Base-by-base conservation (phyloP, 2,888 invertebrate species). In the Podotricha telesiphe region DNA sequence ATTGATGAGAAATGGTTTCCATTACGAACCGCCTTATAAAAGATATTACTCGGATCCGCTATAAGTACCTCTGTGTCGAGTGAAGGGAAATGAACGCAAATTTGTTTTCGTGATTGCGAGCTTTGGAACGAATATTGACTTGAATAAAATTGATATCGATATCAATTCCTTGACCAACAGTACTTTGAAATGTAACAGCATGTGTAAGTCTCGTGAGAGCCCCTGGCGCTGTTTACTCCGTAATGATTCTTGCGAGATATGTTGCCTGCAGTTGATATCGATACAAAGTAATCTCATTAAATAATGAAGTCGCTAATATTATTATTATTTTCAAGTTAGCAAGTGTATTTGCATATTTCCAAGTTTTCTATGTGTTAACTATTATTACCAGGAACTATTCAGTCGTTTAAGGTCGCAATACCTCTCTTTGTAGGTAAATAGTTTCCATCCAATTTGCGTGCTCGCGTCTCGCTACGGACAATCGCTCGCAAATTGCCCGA, bases 1-100 rank as follows among this genome's bases (percentile, higher is more conserved):
- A 93, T 92, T 93, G 93, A 93, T 92, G 92, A 91, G 93, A 93
- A 92, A 92, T 91, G 91, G 89, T 91, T 87, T 89, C 93, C 92
- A 93, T 93, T 92, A 92, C 89, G 86, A 84, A 86, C 89, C 86
- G 90, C 87, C 89, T 87, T 87, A 87, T 88, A 86, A 86, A 86
- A 88, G 85, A 87, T 89, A 88, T 89, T 87, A 85, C 86, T 82
- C 77, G 77, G 82, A 82, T 81, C 83, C 83, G 79, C 80, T 82
- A 79, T 83, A 73, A 75, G 74, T 73, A 79, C 84, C 83, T 84
- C 85, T 84, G 85, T 86, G 86, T 80, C 84, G 79, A 86, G 81
- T 80, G 85, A 87, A 83, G 88, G 91, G 91, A 91, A 91, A 91
- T 92, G 88, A 89, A 89, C 87, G 86, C 87, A 91, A 92, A 92